Evolutionary conservation across 2,888 invertebrate species (phyloP).

Genomic region (Escarpia spicata): DNA sequence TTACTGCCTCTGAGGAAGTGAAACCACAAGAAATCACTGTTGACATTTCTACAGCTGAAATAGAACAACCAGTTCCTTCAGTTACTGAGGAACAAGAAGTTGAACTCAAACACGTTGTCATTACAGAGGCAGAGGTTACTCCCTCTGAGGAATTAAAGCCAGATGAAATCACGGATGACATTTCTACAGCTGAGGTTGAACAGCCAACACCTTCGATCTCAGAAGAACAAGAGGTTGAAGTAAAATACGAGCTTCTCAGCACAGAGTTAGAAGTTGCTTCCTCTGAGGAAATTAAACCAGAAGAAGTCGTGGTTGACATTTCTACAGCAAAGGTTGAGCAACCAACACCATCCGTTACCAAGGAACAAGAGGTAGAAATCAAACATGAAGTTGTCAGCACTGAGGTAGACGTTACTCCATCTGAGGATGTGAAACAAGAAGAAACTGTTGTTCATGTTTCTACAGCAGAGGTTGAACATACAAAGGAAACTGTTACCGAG

Average conservation of each 20-base stretch:
- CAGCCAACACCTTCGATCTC: not conserved
- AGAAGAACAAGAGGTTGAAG: too few relatives aligned
- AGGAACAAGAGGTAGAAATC: slow-evolving; percentile 20
- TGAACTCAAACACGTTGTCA: slow-evolving; percentile 7
- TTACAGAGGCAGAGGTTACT: slow-evolving; percentile 29
- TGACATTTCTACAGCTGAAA: too few relatives aligned
- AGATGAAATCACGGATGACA: not conserved
- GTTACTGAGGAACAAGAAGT: too few relatives aligned
- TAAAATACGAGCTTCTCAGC: too few relatives aligned
- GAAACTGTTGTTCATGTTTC: not conserved
- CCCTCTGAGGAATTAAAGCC: slow-evolving; percentile 22
- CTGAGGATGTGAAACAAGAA: too few relatives aligned
- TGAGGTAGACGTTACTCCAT: too few relatives aligned
- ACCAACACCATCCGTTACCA: not conserved
- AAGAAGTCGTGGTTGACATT: not conserved
- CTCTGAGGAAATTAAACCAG: not conserved
- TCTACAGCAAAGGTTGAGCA: slow-evolving; percentile 14
- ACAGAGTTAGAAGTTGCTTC: too few relatives aligned
- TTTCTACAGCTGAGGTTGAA: slow-evolving; percentile 27
- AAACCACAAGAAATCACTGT: too few relatives aligned
- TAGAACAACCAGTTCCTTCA: too few relatives aligned
- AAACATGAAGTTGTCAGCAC: too few relatives aligned
- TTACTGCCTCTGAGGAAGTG: too few relatives aligned
- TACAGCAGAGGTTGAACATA: not conserved
- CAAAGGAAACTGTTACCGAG: not conserved